Evolutionary conservation across 64 coral and sea anemone genomes (phyloP).

Genomic region (Stichodactyla helianthus): DNA sequence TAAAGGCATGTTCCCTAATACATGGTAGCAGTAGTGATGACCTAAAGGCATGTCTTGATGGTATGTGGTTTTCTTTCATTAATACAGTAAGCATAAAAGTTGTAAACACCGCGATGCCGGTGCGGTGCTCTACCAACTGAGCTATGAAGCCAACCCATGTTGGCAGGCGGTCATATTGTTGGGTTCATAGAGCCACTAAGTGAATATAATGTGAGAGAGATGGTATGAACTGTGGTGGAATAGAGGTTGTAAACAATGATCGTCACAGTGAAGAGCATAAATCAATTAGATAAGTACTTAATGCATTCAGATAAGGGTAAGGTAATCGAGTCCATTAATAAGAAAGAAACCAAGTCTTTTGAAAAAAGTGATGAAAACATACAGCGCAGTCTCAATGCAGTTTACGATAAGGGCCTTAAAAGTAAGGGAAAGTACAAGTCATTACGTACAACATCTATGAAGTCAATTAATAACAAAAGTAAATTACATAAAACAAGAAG

Average conservation of each 20-base stretch:
- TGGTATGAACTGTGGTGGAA: no score
- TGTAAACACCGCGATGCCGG: no score
- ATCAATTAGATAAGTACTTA: constrained; percentile 17
- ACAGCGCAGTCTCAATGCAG: constrained; percentile 5
- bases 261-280: no score
- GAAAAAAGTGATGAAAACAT: constrained; percentile 29
- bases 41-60: constrained; percentile 17
- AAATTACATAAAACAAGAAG: not conserved
- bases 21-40: constrained; percentile 14
- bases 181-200: no score
- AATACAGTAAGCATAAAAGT: constrained; percentile 2
- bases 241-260: no score
- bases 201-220: no score
- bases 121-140: no score
- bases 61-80: constrained; percentile 20
- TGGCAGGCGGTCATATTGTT: no score
- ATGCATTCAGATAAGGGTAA: constrained; percentile 1
- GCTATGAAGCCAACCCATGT: no score
- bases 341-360: no score
- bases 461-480: not conserved
- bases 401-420: constrained; percentile 15
- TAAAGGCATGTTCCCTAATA: constrained; percentile 15
- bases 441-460: not conserved
- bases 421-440: constrained; percentile 43
- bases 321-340: no score